Percentiles rank a stretch among this genome's conserved stretches.
These are phyloP conservation scores for Stigmatopora nigra DNA, from an alignment of 2,113 vertebrate species.

Conservation along the genomic window DNA sequence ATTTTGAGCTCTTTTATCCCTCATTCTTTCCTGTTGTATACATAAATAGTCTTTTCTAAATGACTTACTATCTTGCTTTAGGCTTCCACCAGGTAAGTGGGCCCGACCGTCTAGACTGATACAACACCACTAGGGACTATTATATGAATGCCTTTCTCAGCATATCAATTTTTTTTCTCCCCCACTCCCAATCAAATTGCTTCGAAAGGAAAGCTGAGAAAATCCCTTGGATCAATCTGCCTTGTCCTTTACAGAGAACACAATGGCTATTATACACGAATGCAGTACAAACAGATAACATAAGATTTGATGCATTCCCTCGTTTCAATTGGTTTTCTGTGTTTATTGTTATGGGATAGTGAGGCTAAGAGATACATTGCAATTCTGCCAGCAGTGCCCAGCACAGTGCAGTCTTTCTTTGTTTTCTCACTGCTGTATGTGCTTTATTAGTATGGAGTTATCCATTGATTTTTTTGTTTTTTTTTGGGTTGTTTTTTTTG, in stretches of 20 bases:
- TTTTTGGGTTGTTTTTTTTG: no score
- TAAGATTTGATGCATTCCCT: slow-evolving; percentile 24
- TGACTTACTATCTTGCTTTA: not conserved
- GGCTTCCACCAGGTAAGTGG: not conserved
- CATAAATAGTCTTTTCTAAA: not conserved
- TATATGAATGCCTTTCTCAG: slow-evolving; percentile 15
- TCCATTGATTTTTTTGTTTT: slow-evolving; percentile 46
- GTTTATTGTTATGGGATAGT: slow-evolving; percentile 21
- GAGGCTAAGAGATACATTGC: slow-evolving; percentile 4
- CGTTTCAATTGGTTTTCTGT: slow-evolving; percentile 8
- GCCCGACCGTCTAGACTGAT: not conserved
- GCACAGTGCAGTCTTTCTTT: slow-evolving; percentile 14
- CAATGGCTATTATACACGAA: slow-evolving; percentile 5
- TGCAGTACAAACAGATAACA: slow-evolving; percentile 15
- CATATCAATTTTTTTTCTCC: slow-evolving; percentile 4
- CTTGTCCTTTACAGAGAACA: not conserved
- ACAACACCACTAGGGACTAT: not conserved
- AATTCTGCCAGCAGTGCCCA: not conserved
- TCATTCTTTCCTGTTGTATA: not conserved
- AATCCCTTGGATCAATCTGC: slow-evolving; percentile 13
- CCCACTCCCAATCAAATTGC: not conserved
- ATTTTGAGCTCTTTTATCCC: not conserved
- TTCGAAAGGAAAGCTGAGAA: not conserved
- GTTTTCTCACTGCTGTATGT: slow-evolving; percentile 28
- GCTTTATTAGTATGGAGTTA: slow-evolving; percentile 44